phyloP scores from a whole-genome alignment of 2,797 vertebrate genomes.

The Enteromius afrohamiltoni region DNA sequence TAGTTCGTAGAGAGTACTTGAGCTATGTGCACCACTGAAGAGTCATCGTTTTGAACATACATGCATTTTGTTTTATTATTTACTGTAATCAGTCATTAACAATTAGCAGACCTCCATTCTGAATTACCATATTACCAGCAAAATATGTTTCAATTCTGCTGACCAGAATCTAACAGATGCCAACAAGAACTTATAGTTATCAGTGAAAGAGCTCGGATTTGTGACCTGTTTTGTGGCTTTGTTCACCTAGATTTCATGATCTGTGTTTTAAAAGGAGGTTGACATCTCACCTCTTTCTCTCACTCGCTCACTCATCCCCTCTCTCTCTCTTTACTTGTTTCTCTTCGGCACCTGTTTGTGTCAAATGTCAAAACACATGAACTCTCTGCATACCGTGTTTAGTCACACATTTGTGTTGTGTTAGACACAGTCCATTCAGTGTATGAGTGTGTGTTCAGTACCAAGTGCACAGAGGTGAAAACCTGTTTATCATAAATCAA shows the following conservation, averaged over 20 bases:
- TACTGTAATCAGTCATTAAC: not conserved
- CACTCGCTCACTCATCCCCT: not conserved
- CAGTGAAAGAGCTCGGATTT: not conserved
- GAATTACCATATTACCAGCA: not conserved
- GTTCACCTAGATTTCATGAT: not conserved
- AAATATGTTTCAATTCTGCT: not conserved
- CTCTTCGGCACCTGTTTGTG: conserved; percentile 45
- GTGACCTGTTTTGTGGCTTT: not conserved
- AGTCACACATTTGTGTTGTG: conserved; percentile 60
- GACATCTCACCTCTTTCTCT: conserved; percentile 46
- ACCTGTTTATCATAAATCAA: conserved; percentile 9
- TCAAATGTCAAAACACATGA: conserved; percentile 41
- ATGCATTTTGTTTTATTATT: too few species aligned
- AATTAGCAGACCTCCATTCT: not conserved
- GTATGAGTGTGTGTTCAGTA: conserved; percentile 26
- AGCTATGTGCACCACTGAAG: too few species aligned
- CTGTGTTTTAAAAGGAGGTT: conserved; percentile 24
- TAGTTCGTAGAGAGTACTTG: not conserved
- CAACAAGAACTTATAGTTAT: not conserved
- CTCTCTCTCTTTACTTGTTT: conserved; percentile 39
- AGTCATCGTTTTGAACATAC: too few species aligned
- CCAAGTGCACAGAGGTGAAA: conserved; percentile 19
- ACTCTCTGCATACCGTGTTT: conserved; percentile 35
- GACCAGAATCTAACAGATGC: not conserved
- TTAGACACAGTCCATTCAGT: conserved; percentile 53